phyloP scores from a whole-genome alignment of 2,113 vertebrate species.

The Nanger granti region DNA sequence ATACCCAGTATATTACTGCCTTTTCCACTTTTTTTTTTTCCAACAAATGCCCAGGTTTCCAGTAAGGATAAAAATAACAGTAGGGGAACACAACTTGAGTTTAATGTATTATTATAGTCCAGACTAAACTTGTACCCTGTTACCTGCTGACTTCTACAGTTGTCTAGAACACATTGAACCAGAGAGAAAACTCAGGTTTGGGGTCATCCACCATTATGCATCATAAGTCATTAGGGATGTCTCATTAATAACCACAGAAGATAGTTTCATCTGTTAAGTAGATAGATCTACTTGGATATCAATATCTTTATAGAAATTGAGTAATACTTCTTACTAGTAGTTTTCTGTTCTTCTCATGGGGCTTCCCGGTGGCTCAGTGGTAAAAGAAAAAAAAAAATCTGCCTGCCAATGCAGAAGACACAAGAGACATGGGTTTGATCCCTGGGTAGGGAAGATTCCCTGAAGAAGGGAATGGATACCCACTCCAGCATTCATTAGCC shows the following conservation, averaged over 20 bases:
- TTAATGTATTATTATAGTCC: background rate
- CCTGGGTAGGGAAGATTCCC: background rate
- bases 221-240: background rate
- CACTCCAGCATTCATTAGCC: background rate
- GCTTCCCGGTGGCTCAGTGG: background rate
- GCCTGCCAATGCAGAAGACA: background rate
- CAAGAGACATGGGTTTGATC: background rate
- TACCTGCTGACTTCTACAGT: background rate
- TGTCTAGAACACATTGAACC: fast-evolving
- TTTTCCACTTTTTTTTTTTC: background rate
- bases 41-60: background rate
- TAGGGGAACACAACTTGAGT: background rate
- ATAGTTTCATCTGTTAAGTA: background rate
- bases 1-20: background rate
- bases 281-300: background rate
- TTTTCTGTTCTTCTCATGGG: background rate
- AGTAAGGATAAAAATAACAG: background rate
- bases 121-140: background rate
- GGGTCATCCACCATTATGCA: background rate
- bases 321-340: no score
- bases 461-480: background rate
- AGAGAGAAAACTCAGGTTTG: background rate
- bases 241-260: background rate
- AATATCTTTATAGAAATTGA: background rate
- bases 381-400: background rate